Base-by-base conservation (phyloP, 1,140 invertebrate genomes). In the Drosophila burlai region DNA sequence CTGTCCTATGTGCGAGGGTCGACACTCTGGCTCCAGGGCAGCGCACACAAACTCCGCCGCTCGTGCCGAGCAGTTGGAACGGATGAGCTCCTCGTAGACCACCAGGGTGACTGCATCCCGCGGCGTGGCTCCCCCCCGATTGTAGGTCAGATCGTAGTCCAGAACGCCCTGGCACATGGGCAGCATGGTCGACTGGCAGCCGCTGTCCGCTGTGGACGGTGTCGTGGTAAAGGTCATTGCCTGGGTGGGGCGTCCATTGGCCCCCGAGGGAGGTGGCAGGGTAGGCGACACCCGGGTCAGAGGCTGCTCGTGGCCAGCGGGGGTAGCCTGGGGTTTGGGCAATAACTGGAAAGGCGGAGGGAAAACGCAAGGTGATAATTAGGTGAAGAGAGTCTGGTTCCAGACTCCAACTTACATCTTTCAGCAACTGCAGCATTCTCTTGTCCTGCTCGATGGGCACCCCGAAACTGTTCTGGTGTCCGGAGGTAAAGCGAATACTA, bases 1-100 rank as follows among this genome's bases (percentile, higher is more conserved):
- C 26, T 94, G 89, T 3, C 93, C 93, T 67, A 94, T 94, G 2
- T 95, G 94, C 40, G 93, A 91, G 2, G 95, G 94, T 42, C 93
- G 94, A 85, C 95, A 96, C 57, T 95, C 95, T 0, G 95, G 95
- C 80, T 96, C 95, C 40, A 96, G 89, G 26, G 95, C 91, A 4
- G 94, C 94, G 78, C 95, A 96, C 6, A 95, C 80, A 81, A 96
- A 96, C 69, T 96, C 94, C 24, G 93, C 93, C 1, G 95, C 93
- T 10, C 95, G 92, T 3, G 94, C 93, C 72, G 95, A 96, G 82
- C 95, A 96, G 58, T 95, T 94, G 13, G 95, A 95, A 34, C 93
- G 91, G 21, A 95, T 93, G n/a, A 96, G 81, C 52, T 93, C 93
- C 54, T 92, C 62, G 42, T 93, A 93, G 36, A 84, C 81, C 0